phyloP scores from a whole-genome alignment of 1,140 invertebrate species.

The Manduca sexta region DNA sequence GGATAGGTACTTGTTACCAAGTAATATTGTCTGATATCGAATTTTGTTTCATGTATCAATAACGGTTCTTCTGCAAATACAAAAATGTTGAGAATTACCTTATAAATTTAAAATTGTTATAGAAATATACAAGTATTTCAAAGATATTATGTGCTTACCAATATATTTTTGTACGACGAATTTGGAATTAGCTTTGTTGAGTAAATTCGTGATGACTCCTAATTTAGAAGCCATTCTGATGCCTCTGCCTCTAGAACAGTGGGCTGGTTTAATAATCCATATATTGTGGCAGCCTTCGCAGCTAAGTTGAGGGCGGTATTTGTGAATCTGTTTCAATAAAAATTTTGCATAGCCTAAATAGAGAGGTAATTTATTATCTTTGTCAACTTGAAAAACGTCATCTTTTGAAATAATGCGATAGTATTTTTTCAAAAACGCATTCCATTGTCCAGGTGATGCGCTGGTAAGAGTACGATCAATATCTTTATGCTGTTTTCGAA shows the following conservation, averaged over 20 bases:
- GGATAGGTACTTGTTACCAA: conserved; percentile 86
- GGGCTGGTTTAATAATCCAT: conserved; percentile 95
- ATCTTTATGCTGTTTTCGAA: conserved; percentile 67
- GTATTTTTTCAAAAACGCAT: conserved; percentile 78
- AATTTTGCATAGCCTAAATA: conserved; percentile 72
- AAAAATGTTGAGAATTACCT: no score
- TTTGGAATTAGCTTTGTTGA: conserved; percentile 72
- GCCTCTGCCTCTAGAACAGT: conserved; percentile 89
- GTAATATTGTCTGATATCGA: conserved; percentile 94
- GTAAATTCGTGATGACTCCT: conserved; percentile 79
- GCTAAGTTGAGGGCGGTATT: conserved; percentile 77
- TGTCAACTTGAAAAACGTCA: conserved; percentile 52
- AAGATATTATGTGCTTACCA: conserved; percentile 72
- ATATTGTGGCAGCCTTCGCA: conserved; percentile 88
- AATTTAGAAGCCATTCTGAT: conserved; percentile 77
- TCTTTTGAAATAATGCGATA: conserved; percentile 61
- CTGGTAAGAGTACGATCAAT: conserved; percentile 62
- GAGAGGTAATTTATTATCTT: conserved; percentile 65
- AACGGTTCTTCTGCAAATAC: conserved; percentile 82
- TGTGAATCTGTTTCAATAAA: conserved; percentile 76
- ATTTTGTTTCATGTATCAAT: conserved; percentile 91
- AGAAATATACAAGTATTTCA: not conserved
- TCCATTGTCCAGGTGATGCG: conserved; percentile 77
- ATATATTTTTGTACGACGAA: conserved; percentile 96
- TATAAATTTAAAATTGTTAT: conserved; percentile 2